These are phyloP conservation scores for Chitala chitala DNA, from an alignment of 2,113 vertebrate genomes.

Conservation along the genomic window DNA sequence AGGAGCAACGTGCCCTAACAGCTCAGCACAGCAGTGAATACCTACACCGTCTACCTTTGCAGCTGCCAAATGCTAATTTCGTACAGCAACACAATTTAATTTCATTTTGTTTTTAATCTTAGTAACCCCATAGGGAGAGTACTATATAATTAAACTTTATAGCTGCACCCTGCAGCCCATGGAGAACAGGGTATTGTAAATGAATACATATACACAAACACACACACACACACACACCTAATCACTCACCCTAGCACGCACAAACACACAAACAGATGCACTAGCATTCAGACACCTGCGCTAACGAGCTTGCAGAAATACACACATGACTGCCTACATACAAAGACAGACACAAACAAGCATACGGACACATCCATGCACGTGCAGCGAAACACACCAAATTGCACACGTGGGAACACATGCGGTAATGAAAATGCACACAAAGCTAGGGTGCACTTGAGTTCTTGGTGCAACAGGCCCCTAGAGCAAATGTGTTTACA, in stretches of 20 bases:
- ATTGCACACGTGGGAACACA: background rate
- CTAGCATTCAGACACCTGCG: too few relatives aligned
- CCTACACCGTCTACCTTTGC: slow-evolving; percentile 10
- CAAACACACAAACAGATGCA: slow-evolving; percentile 18
- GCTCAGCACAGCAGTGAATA: background rate
- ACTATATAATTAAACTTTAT: slow-evolving; percentile 72
- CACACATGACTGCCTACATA: too few relatives aligned
- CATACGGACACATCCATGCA: too few relatives aligned
- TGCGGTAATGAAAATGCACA: too few relatives aligned
- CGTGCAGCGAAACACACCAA: too few relatives aligned
- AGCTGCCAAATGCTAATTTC: slow-evolving; percentile 47
- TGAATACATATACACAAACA: slow-evolving; percentile 20
- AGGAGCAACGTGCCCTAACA: background rate
- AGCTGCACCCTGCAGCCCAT: slow-evolving; percentile 55
- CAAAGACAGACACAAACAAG: too few relatives aligned
- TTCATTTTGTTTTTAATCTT: slow-evolving; percentile 62
- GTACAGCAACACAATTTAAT: slow-evolving; percentile 68
- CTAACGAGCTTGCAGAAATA: too few relatives aligned
- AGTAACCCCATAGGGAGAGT: slow-evolving; percentile 58
- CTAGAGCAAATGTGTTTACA: too few relatives aligned
- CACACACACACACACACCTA: background rate
- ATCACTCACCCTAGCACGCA: background rate
- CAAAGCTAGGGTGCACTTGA: slow-evolving; percentile 35
- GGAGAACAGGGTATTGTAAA: slow-evolving; percentile 42
- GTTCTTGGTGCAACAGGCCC: too few relatives aligned